These are phyloP conservation scores for Rhinichthys klamathensis DNA, from an alignment of 2,113 vertebrate species.

Conservation along the genomic window DNA sequence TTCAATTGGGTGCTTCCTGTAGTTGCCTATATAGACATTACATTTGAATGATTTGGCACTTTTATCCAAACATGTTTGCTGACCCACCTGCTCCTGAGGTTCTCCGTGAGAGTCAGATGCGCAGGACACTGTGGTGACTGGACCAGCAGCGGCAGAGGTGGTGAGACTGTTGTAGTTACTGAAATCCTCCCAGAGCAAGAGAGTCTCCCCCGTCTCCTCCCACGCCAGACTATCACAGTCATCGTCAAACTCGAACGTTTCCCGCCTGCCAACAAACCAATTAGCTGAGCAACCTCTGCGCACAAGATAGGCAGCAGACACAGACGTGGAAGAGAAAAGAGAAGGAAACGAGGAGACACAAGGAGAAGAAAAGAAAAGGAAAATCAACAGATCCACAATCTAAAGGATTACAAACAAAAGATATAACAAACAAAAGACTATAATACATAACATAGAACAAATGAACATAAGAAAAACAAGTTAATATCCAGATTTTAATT, in stretches of 20 bases:
- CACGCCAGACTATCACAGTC: constrained; percentile 97
- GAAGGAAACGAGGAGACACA: constrained; percentile 12
- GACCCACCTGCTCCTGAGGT: constrained; percentile 72
- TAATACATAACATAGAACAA: not conserved
- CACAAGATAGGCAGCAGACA: constrained; percentile 36
- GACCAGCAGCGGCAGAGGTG: constrained; percentile 25
- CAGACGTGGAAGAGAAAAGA: constrained; percentile 5
- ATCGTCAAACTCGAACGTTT: constrained; percentile 93
- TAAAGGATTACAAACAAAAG: constrained; percentile 7
- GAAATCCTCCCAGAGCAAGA: constrained; percentile 97
- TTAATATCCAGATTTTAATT: not conserved
- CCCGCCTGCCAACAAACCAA: constrained; percentile 81
- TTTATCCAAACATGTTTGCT: not conserved
- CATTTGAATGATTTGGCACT: not conserved
- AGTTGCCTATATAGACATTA: not conserved
- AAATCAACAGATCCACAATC: constrained; percentile 51
- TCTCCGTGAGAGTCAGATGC: constrained; percentile 73
- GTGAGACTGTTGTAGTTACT: constrained; percentile 87
- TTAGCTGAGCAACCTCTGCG: constrained; percentile 75
- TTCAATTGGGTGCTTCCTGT: not conserved
- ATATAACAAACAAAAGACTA: not conserved
- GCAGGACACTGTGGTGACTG: constrained; percentile 9
- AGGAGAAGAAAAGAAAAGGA: constrained; percentile 48
- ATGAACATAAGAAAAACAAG: not conserved
- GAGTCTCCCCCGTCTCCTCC: constrained; percentile 95